phyloP scores from a whole-genome alignment of 2,113 vertebrate genomes.

The Cricetomys ansorgei region DNA sequence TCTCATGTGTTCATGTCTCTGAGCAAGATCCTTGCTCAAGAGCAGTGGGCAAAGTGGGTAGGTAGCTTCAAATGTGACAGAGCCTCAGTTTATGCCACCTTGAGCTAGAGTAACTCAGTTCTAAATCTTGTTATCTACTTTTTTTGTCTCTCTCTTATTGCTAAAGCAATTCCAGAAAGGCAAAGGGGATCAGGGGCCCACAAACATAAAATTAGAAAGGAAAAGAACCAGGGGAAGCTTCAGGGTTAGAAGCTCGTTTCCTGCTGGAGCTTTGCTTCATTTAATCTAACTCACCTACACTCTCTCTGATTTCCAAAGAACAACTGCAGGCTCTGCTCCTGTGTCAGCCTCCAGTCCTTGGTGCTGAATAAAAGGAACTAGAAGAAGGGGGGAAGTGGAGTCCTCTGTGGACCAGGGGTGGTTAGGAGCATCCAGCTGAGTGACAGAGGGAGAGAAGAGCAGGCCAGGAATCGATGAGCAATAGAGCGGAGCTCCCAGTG shows the following conservation, averaged over 20 bases:
- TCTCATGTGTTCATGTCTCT: not conserved
- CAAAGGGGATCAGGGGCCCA: constrained; percentile 22
- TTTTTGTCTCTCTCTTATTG: not conserved
- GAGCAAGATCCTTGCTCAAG: not conserved
- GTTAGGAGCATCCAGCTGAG: constrained; percentile 23
- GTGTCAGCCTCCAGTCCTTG: not conserved
- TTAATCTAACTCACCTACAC: not conserved
- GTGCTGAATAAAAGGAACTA: constrained; percentile 47
- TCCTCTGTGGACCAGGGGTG: constrained; percentile 4
- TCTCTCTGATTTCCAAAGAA: constrained; percentile 59
- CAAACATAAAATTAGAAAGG: constrained; percentile 50
- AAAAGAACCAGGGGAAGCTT: constrained; percentile 40
- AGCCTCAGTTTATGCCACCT: not conserved
- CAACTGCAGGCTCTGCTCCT: not conserved
- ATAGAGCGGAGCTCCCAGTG: not conserved
- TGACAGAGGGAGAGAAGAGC: not conserved
- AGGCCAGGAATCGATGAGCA: not conserved
- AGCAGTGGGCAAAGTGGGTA: not conserved
- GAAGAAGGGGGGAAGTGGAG: not conserved
- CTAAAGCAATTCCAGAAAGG: constrained; percentile 2
- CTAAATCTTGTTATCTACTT: not conserved
- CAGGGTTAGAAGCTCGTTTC: constrained; percentile 40
- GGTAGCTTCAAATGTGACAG: not conserved
- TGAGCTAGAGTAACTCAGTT: not conserved
- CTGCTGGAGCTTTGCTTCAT: constrained; percentile 40